These are phyloP conservation scores for Psix sp. DNA, from an alignment of 1,140 invertebrate genomes.

Conservation along the genomic window DNA sequence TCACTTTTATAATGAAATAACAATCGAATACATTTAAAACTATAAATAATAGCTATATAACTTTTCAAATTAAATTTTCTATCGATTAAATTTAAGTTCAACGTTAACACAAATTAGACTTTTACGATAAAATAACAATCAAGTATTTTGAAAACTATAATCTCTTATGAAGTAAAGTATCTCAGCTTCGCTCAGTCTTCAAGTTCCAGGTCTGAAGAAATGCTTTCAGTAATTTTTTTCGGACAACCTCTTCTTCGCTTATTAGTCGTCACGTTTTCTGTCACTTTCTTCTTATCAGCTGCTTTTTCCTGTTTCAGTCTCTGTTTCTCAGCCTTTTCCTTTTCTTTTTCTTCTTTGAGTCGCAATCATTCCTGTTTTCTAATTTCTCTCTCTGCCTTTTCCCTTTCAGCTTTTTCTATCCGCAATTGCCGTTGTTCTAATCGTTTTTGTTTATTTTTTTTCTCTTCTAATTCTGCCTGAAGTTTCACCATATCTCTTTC, in stretches of 20 bases:
- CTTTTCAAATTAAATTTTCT: too few relatives aligned
- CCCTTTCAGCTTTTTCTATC: too few relatives aligned
- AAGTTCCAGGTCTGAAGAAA: background rate
- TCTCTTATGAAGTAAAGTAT: background rate
- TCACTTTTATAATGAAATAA: conserved; percentile 1
- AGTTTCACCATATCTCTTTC: too few relatives aligned
- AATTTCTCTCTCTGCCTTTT: background rate
- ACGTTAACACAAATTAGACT: background rate
- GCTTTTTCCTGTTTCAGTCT: background rate
- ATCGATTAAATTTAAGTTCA: background rate
- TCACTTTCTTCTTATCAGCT: background rate
- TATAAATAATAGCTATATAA: too few relatives aligned
- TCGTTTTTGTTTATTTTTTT: too few relatives aligned
- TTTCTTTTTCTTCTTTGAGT: background rate
- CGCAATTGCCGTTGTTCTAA: too few relatives aligned
- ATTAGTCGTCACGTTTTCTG: background rate
- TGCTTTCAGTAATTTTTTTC: background rate
- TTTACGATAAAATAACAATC: background rate
- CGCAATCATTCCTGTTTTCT: background rate
- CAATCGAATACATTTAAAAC: too few relatives aligned
- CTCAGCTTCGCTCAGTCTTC: conserved; percentile 1
- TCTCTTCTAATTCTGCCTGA: too few relatives aligned
- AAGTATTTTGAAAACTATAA: background rate
- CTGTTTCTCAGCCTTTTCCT: background rate
- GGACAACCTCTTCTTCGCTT: too few relatives aligned